Base-by-base conservation (phyloP, 2,113 vertebrate genomes). In the Esox niger region DNA sequence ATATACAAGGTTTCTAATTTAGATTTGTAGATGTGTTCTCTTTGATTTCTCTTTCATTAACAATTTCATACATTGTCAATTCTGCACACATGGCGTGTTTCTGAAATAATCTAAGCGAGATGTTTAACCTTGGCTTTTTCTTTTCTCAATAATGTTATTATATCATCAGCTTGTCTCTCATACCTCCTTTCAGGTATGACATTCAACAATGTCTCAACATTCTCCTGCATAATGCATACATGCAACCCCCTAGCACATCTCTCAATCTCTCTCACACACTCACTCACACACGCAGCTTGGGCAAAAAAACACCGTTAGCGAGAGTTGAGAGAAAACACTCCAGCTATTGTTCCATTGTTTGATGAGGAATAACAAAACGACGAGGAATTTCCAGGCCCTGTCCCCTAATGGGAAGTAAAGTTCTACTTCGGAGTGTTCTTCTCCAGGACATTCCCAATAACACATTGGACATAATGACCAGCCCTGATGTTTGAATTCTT, bases 311-410 rank as follows among this genome's bases (percentile, higher is more conserved):
- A 69, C 79, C 25, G 49, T 83, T 76, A 82, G 79, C 78, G 77
- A 77, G 75, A 77, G 71, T 80, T 70, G 67, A 60, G 62, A 67
- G 15, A 62, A 64, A 75, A 73, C 81, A 86, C 67, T 72, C 67
- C 68, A 77, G 79, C 87, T 84, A 90, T 92, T 90, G 88, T 91
- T 89, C 85, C 82, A 90, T 90, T 91, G 88, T 91, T 89, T 89
- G 81, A 88, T 88, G 82, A 85, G 83, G 77, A 87, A 90, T 88
- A 88, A 87, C 85, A 88, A 82, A 81, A 87, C 87, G 74, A 87
- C 84, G 88, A 87, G 89, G 83, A 87, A 84, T 88, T 87, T 88
- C 85, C 84, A 89, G 77, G 78, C 35, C 61, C 69, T 77, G 82
- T 86, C 82, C 83, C 76, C 73, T 84, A 76, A 82, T 75, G 81